Conservation (phyloP, 2,113 vertebrate species). For the Limanda limanda region DNA sequence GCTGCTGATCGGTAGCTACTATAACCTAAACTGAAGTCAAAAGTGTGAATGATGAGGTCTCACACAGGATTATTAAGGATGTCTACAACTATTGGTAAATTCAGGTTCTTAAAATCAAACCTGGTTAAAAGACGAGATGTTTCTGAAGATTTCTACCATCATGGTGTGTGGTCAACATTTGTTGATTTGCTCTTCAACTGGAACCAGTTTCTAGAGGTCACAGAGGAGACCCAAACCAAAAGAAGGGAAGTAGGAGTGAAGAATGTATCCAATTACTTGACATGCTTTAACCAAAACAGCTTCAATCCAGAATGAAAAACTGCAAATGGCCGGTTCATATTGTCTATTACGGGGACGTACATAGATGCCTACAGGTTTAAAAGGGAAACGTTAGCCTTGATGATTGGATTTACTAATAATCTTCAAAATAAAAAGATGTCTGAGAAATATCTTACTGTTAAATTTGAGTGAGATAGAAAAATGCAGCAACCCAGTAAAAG, state of each 20-base stretch:
- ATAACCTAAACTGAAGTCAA: not conserved
- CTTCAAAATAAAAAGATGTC: not conserved
- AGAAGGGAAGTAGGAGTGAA: not conserved
- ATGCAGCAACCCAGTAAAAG: constrained; percentile 1
- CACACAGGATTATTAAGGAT: not conserved
- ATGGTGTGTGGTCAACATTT: not conserved
- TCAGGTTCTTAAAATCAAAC: not conserved
- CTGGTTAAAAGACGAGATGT: no score
- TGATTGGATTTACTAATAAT: not conserved
- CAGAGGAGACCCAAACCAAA: not conserved
- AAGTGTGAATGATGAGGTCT: not conserved
- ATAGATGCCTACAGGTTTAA: not conserved
- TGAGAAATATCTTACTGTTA: not conserved
- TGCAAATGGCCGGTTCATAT: not conserved
- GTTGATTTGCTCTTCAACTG: not conserved
- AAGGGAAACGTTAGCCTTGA: not conserved
- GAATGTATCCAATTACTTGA: not conserved
- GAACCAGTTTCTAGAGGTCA: not conserved
- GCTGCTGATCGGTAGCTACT: not conserved
- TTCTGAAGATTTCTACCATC: not conserved
- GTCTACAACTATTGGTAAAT: not conserved
- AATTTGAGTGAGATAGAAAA: not conserved
- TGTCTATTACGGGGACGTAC: not conserved
- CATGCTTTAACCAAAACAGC: constrained; percentile 1
- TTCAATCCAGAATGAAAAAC: not conserved